These are phyloP conservation scores for Alectura lathami DNA, from an alignment of 2,113 vertebrate genomes.

Conservation along the genomic window DNA sequence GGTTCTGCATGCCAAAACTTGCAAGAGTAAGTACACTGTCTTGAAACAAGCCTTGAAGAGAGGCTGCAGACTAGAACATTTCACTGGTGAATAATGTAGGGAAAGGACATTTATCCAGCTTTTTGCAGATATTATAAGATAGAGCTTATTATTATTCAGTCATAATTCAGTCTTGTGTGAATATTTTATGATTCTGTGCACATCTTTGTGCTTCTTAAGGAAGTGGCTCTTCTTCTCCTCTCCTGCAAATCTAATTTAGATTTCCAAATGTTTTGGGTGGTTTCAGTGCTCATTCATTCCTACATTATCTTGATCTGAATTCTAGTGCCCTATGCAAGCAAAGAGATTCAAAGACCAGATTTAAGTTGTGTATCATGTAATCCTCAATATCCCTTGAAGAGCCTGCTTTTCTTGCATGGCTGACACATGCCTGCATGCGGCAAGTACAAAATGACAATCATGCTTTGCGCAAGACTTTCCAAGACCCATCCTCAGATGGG, in stretches of 20 bases:
- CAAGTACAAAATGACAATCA: not conserved
- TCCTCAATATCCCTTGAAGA: constrained; percentile 13
- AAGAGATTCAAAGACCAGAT: constrained; percentile 23
- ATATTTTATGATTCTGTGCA: not conserved
- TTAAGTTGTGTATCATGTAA: constrained; percentile 8
- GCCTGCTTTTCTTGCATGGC: constrained; percentile 12
- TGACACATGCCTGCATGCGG: constrained; percentile 21
- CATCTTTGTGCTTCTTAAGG: not conserved
- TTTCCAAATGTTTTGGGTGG: not conserved
- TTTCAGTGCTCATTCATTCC: constrained; percentile 23
- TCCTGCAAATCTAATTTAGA: not conserved
- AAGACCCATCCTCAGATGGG: not conserved
- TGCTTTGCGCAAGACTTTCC: not conserved
- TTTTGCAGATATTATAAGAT: not conserved
- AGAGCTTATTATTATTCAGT: not conserved
- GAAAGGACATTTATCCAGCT: not conserved
- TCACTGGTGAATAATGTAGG: not conserved
- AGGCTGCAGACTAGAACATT: not conserved
- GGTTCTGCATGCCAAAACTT: not conserved
- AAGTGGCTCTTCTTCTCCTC: not conserved
- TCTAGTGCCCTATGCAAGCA: not conserved
- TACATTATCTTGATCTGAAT: constrained; percentile 29
- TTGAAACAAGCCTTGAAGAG: not conserved
- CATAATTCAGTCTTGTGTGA: not conserved
- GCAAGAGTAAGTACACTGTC: not conserved